Evolutionary conservation across 2,888 invertebrate species (phyloP), one percentile per base, ranked within the genome.

Genomic region (Tetranychus truncatus): DNA sequence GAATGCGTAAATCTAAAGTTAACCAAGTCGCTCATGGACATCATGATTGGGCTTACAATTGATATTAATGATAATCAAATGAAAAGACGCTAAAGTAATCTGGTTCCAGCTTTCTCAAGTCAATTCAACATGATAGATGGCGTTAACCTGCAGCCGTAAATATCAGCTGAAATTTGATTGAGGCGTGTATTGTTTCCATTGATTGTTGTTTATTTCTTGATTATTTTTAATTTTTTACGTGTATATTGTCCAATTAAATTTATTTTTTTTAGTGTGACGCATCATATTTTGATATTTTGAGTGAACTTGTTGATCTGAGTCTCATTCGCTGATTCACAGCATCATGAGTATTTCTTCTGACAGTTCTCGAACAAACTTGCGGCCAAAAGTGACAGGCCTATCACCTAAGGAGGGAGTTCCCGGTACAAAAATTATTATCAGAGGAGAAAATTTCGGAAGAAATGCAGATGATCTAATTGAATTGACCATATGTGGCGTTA

Each of bases 381-480:
- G 69, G 20, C 80, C 80, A 11, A 80, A 80, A 75, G 95, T 96
- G 21, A 95, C 95, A 71, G 99, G 99, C 44, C 88, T 99, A 77
- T 97, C 97, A 5, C 99, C 99, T 0, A 97, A 95, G 81, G 97
- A 99, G 85, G 99, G 97, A 0, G 93, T 94, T 69, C 96, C 96
- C 11, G 96, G 97, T 9, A 96, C 96, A 1, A 88, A 91, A 80
- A 90, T 97, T 0, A 95, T 90, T 34, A 91, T 97, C 81, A 87
- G 96, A 79, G 95, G 99, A 77, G 99, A 99, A 85, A 91, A 95
- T 85, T 86, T 99, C 72, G 99, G 99, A 34, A 86, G 85, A 66
- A 89, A 88, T 80, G 88, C 88, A 6, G 88, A 88, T 78, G 99
- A 99, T 85, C 84, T 99, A 45, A 87, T 90, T 80, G 92, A 92